Base-by-base conservation (phyloP, 2,113 vertebrate species). In the Gulo gulo region DNA sequence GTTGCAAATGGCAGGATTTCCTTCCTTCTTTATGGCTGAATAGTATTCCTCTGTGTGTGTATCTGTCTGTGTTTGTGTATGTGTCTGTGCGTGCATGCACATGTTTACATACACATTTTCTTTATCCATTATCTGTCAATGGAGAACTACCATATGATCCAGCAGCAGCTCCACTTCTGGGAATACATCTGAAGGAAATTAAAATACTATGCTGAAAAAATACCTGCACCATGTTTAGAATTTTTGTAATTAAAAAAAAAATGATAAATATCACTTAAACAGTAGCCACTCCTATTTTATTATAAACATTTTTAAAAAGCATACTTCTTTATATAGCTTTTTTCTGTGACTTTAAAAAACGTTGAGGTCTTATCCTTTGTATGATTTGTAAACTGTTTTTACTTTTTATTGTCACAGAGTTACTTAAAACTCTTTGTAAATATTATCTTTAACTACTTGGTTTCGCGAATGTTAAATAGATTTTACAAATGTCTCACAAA, bases 401-500 rank as follows among this genome's bases (percentile, higher is more conserved):
- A 57, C 39, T 81, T 83, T 79, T 88, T 42, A 39, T 88, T 84
- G 26, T 91, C 39, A 21, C 90, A 79, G 45, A 76, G 20, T 96
- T 95, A 59, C 82, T 63, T 93, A 84, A 95, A 89, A 91, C n/a
- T 83, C 2, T 50, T 93, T 82, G n/a, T 86, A 83, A 92, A 63
- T 94, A 69, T 16, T 85, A 80, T 26, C n/a, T 86, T 89, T 76
- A 94, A 74, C 74, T 89, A n/a, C 29, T 76, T 96, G 80, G 29
- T 83, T 79, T 93, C 57, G 96, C n/a, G 5, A 15, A 95, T 78
- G 97, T 97, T 73, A 98, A 94, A 59, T 79, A 95, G 15, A 57
- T 76, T 98, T 97, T 88, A 91, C 61, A 97, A 52, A 31, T 88
- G 16, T 10, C 81, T 98, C 83, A 91, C 57, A 95, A 42, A 97